These are phyloP conservation scores for Scrobipalpa atriplicella DNA, from an alignment of 2,888 invertebrate genomes.

Conservation along the genomic window DNA sequence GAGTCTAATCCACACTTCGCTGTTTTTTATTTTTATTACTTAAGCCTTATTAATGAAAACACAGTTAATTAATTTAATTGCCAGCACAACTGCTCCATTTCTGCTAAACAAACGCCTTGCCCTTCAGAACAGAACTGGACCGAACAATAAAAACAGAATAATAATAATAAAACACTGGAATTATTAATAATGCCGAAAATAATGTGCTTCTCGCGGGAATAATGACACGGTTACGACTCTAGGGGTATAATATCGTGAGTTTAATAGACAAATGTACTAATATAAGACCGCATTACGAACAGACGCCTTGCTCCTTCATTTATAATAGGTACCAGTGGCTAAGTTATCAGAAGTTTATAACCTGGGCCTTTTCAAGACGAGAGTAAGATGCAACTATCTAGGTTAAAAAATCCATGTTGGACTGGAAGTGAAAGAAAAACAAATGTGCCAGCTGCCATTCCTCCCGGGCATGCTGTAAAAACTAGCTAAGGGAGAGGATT, in stretches of 20 bases:
- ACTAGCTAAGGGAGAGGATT: no score
- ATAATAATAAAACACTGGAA: conserved; percentile 11
- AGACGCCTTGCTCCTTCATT: no score
- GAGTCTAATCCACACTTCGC: no score
- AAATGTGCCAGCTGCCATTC: no score
- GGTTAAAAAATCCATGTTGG: no score
- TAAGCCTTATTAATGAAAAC: not conserved
- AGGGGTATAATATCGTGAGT: not conserved
- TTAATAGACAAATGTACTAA: not conserved
- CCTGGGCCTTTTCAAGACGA: no score
- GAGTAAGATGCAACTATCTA: no score
- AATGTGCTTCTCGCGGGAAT: not conserved
- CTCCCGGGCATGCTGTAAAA: no score
- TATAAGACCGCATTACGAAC: not conserved
- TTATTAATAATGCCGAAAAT: conserved; percentile 12
- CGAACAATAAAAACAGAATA: conserved; percentile 11
- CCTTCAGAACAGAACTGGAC: not conserved
- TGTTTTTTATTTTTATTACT: no score
- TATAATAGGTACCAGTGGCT: no score
- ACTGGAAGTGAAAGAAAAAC: no score
- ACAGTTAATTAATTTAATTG: not conserved
- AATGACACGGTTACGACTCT: conserved; percentile 3
- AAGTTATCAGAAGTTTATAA: no score
- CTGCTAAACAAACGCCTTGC: not conserved
- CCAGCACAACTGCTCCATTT: not conserved